A percentile compares a stretch with the other conserved stretches of the same genome.
Evolutionary conservation across 2,113 vertebrate genomes (phyloP).

Genomic region (Hirundichthys speculiger): DNA sequence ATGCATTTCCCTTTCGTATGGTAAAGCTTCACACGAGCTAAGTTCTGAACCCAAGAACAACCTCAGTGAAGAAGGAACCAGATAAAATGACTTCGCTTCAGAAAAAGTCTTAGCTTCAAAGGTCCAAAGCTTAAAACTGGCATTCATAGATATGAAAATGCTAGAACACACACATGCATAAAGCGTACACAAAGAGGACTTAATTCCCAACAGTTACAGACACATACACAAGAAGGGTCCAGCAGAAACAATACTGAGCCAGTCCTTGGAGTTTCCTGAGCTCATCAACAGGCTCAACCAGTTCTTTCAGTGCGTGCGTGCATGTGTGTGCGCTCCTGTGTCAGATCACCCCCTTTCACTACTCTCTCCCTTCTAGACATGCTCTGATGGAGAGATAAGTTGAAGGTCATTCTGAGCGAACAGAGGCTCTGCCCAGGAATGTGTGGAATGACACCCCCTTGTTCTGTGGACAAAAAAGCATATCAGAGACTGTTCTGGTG

Average conservation of each 20-base stretch:
- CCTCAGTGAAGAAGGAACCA: neutral
- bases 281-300: constrained; percentile 38
- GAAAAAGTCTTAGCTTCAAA: constrained; percentile 8
- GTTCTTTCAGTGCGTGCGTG: constrained; percentile 23
- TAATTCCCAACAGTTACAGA: neutral
- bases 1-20: constrained; percentile 1
- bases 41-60: constrained; percentile 17
- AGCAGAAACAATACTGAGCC: constrained; percentile 25
- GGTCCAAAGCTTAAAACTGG: constrained; percentile 20
- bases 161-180: neutral
- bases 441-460: constrained; percentile 76
- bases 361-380: constrained; percentile 59
- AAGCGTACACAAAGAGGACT: constrained; percentile 18
- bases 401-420: constrained; percentile 80
- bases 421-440: constrained; percentile 76
- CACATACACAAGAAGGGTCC: constrained; percentile 18
- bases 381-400: constrained; percentile 81
- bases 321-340: constrained; percentile 1
- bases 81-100: constrained; percentile 25
- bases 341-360: neutral
- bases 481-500: constrained; percentile 57
- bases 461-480: constrained; percentile 65
- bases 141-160: constrained; percentile 10
- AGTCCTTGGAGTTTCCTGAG: constrained; percentile 27
- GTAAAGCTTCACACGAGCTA: constrained; percentile 9